A percentile compares a stretch with the other conserved stretches of the same genome.
phyloP scores from a whole-genome alignment of 2,888 invertebrate genomes.

The Pelosia muscerda region DNA sequence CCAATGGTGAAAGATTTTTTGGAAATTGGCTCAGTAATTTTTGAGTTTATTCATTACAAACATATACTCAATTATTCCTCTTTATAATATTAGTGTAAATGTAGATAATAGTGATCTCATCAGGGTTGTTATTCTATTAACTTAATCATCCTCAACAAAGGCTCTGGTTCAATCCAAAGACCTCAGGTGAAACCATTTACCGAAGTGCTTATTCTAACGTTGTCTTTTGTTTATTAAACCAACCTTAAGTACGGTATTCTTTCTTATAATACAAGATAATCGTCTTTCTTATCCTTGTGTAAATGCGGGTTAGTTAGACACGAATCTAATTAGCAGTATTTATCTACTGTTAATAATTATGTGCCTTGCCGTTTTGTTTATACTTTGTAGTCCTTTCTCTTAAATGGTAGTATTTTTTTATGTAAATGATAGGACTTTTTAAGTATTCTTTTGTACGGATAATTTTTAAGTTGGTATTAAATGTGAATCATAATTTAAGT shows the following conservation, averaged over 20 bases:
- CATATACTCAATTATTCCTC: too few relatives aligned
- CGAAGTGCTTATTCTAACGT: neutral
- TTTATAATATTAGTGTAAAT: too few relatives aligned
- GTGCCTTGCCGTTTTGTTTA: neutral
- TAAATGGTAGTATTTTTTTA: neutral
- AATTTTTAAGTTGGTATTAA: too few relatives aligned
- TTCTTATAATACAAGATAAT: constrained; percentile 5
- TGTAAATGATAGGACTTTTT: neutral
- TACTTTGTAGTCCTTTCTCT: neutral
- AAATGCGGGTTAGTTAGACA: constrained; percentile 1
- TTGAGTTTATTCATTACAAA: too few relatives aligned
- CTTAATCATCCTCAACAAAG: neutral
- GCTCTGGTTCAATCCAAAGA: too few relatives aligned
- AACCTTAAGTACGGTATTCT: neutral
- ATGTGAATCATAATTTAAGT: too few relatives aligned
- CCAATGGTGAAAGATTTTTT: too few relatives aligned
- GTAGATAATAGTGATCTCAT: neutral
- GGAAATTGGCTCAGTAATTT: too few relatives aligned
- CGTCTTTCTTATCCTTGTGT: neutral
- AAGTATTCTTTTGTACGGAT: neutral
- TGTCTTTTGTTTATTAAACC: neutral
- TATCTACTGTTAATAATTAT: neutral
- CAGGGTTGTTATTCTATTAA: neutral
- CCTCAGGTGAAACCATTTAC: neutral
- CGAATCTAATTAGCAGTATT: constrained; percentile 6